Conservation (phyloP, 2,797 vertebrate species). For the Pseudomugil tenellus region DNA sequence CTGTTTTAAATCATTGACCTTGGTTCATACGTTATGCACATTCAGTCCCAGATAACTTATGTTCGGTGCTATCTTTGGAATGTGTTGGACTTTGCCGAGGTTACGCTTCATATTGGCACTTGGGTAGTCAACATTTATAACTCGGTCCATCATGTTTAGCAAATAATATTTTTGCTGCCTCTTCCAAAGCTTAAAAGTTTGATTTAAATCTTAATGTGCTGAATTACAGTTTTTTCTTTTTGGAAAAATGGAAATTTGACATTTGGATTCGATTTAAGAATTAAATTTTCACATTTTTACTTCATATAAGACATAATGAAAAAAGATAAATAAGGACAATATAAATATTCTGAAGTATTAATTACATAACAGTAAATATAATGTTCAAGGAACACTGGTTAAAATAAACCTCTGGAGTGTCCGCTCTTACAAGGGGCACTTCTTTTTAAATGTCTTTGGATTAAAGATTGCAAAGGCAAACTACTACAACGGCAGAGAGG, state of each 20-base stretch:
- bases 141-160: conserved; percentile 21
- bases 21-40: conserved; percentile 25
- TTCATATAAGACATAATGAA: conserved; percentile 42
- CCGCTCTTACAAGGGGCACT: conserved; percentile 24
- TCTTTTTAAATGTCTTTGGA: conserved; percentile 73
- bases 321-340: conserved; percentile 77
- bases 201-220: neutral
- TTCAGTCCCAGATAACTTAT: conserved; percentile 33
- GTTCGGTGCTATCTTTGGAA: conserved; percentile 77
- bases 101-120: conserved; percentile 67
- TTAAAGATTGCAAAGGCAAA: conserved; percentile 60
- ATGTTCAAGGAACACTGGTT: conserved; percentile 47
- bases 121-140: conserved; percentile 49
- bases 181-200: conserved; percentile 23
- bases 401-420: conserved; percentile 48
- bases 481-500: conserved; percentile 29
- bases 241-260: conserved; percentile 26
- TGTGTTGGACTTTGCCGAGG: conserved; percentile 64
- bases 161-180: conserved; percentile 21
- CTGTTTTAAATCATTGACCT: conserved; percentile 19
- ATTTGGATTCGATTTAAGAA: conserved; percentile 63
- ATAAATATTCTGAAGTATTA: conserved; percentile 79
- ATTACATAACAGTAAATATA: conserved; percentile 57
- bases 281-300: conserved; percentile 49
- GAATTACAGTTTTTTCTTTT: conserved; percentile 40